Base-by-base conservation (phyloP, 2,797 vertebrate species). In the Lutjanus campechanus region DNA sequence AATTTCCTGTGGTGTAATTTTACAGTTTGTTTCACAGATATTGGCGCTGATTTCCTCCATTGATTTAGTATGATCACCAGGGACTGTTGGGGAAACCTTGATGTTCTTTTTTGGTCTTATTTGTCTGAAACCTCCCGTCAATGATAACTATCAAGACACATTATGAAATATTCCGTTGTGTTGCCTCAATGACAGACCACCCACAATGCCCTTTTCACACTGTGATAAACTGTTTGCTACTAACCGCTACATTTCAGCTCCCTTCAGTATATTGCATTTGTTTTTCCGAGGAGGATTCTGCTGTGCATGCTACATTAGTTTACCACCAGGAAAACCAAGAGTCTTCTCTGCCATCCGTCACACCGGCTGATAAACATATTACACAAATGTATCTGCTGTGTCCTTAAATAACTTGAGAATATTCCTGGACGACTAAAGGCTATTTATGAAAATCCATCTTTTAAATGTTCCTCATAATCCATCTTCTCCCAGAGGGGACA, bases 361-460 rank as follows among this genome's bases (percentile, higher is more conserved):
- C 68, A 43, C 56, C 12, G 40, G 59, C 62, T 82, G 44, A 77
- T 65, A 84, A 84, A 79, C 54, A 66, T 63, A 73, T 65, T 44
- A 47, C 54, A 73, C 54, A 20, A 53, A 79, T 47, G 60, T 53
- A 65, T 71, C 64, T 47, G 17, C 63, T 36, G 40, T 66, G 54
- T 62, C 72, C 72, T 56, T 25, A 73, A 65, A 79, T 70, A 73
- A 86, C 64, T 62, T 20, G 3, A 51, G 6, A 74, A 53, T 69
- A 58, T 72, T 70, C 75, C 59, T 50, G 72, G 61, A 79, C 16
- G 29, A 44, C 76, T 16, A 17, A 29, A 50, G 7, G 73, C 59
- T 29, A 77, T 87, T 83, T 59, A 81, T 89, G 75, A 79, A 79
- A 87, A 61, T 72, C 40, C 40, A 65, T 71, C 49, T n/a, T 67